These are phyloP conservation scores for Caenorhabditis sulstoni DNA, from an alignment of 2,888 invertebrate genomes.

Conservation along the genomic window DNA sequence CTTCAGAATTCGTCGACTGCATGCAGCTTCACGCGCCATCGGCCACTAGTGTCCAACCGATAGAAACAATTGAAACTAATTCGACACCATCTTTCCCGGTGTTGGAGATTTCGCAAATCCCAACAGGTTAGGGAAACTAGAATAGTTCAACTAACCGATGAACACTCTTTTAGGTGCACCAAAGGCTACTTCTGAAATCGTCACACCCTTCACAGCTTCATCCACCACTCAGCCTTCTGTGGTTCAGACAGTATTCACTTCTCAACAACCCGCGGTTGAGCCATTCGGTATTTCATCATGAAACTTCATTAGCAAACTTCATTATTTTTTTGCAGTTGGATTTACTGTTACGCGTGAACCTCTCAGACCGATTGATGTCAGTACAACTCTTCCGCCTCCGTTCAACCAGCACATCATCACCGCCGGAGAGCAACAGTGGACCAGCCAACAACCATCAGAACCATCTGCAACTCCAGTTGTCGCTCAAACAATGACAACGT, in stretches of 20 bases:
- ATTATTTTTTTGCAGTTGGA: constrained; percentile 37
- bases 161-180: constrained; percentile 20
- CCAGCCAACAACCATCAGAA: constrained; percentile 20
- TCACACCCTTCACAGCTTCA: constrained; percentile 16
- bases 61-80: constrained; percentile 33
- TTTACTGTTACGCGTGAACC: constrained; percentile 59
- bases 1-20: constrained; percentile 68
- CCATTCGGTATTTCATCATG: constrained; percentile 20
- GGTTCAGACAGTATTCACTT: constrained; percentile 31
- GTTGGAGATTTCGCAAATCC: constrained; percentile 47
- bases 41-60: constrained; percentile 46
- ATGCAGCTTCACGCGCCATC: constrained; percentile 67
- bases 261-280: constrained; percentile 21
- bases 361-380: constrained; percentile 46
- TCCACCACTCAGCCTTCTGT: constrained; percentile 34
- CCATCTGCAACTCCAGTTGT: constrained; percentile 1
- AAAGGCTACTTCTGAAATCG: not conserved
- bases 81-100: constrained; percentile 60
- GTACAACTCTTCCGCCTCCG: constrained; percentile 46
- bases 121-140: too few species aligned
- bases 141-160: too few species aligned
- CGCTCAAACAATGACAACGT: constrained; percentile 53
- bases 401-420: constrained; percentile 55
- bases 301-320: not conserved
- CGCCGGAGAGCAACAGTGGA: constrained; percentile 41